Base-by-base conservation (phyloP, 2,797 vertebrate genomes). In the Pipistrellus pygmaeus region DNA sequence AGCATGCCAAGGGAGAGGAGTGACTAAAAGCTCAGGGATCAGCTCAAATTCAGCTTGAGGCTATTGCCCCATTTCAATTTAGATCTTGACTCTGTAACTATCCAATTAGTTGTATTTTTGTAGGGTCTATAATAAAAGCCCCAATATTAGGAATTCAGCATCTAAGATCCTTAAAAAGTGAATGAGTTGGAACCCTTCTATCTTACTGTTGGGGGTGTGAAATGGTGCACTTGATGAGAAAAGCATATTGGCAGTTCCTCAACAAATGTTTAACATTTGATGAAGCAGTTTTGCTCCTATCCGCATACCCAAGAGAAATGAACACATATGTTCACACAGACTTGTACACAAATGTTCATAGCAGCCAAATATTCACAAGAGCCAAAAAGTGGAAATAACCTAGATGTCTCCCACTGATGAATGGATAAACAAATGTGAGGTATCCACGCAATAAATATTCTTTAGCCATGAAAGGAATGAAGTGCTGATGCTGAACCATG, bases 161-260 rank as follows among this genome's bases (percentile, higher is more conserved):
- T 15, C 69, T 81, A 68, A 96, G 53, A 92, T 38, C 62, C 85
- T 93, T 90, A 64, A 72, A 84, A 94, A 94, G 23, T 51, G 66
- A 89, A 51, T 76, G 20, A 87, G 27, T 44, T 86, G 32, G 32
- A 92, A 81, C 27, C 3, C 62, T 80, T 57, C 32, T 6, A 48
- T 8, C 18, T 73, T 25, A 15, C 78, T 75, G 48, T 25, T 82
- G 55, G 53, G 55, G 35, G 83, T 83, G 46, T 57, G 48, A 93
- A 66, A 81, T 60, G 46, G 68, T 69, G 2, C n/a, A 90, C 32
- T 55, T 85, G 57, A 60, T 75, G n/a, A 78, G 73, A 55, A 72
- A 84, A 89, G 32, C 30, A 46, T 44, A 68, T 66, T 81, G 88
- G 57, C 76, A 91, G 72, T 72, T 80, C 71, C 46, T 86, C 30